Percentiles rank a stretch among this genome's conserved stretches.
Evolutionary conservation across 2,797 vertebrate genomes (phyloP).

Genomic region (Trachurus trachurus): DNA sequence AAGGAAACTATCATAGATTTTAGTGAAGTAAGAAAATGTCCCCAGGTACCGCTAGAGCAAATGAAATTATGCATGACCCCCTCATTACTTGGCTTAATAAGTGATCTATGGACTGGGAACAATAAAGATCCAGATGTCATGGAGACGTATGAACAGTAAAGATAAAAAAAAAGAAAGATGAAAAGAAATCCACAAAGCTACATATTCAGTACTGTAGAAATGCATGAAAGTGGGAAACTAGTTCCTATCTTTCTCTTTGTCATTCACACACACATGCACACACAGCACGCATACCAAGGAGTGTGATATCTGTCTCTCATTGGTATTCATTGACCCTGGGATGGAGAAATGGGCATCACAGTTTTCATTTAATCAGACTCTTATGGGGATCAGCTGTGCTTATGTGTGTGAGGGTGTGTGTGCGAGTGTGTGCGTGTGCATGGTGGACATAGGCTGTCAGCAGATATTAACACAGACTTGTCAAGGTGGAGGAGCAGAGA

Average conservation of each 20-base stretch:
- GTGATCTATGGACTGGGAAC: constrained; percentile 82
- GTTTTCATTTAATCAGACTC: constrained; percentile 95
- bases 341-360: constrained; percentile 90
- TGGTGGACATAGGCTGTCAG: constrained; percentile 86
- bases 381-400: constrained; percentile 82
- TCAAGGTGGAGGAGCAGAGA: constrained; percentile 86
- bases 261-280: constrained; percentile 47
- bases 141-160: constrained; percentile 66
- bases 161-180: constrained; percentile 19
- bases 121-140: constrained; percentile 80
- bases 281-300: constrained; percentile 53
- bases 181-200: constrained; percentile 48
- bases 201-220: constrained; percentile 39
- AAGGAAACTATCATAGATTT: constrained; percentile 87
- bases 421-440: constrained; percentile 35
- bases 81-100: constrained; percentile 85
- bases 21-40: constrained; percentile 88
- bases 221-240: constrained; percentile 47
- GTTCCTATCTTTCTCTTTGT: constrained; percentile 53
- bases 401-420: constrained; percentile 21
- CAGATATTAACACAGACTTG: constrained; percentile 92
- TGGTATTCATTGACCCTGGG: constrained; percentile 93
- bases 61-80: constrained; percentile 87
- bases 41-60: constrained; percentile 83
- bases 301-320: constrained; percentile 85